These are phyloP conservation scores for Phylloscopus collybita DNA, from an alignment of 2,797 vertebrate genomes.

Conservation along the genomic window DNA sequence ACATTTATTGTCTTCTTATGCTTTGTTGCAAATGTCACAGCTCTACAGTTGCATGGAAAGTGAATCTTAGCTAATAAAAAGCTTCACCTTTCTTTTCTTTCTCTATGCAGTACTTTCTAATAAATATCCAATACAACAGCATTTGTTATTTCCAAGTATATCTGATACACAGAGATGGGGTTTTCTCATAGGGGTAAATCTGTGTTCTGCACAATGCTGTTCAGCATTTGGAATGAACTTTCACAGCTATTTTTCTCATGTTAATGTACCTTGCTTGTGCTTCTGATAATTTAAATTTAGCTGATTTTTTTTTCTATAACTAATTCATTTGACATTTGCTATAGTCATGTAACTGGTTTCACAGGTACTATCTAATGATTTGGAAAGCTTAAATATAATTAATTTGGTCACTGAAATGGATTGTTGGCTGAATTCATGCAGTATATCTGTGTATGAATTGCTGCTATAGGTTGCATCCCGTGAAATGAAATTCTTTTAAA, in stretches of 20 bases:
- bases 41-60: slow-evolving; percentile 42
- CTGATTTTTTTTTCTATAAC: neutral
- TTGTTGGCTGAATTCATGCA: neutral
- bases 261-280: neutral
- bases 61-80: slow-evolving; percentile 47
- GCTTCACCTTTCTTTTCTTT: slow-evolving; percentile 33
- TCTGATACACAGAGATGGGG: neutral
- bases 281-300: slow-evolving; percentile 5
- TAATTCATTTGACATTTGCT: slow-evolving; percentile 4
- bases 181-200: neutral
- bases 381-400: slow-evolving; percentile 17
- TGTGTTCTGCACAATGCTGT: neutral
- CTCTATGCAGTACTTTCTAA: neutral
- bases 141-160: neutral
- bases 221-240: neutral
- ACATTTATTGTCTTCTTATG: slow-evolving; percentile 61
- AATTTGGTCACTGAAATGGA: neutral
- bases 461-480: neutral
- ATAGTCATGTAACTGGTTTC: neutral
- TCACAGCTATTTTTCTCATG: neutral
- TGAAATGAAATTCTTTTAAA: slow-evolving; percentile 42
- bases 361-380: neutral
- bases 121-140: neutral
- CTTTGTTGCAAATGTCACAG: slow-evolving; percentile 68
- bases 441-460: neutral